Conservation (phyloP, 2,113 vertebrate genomes). For the Ascaphus truei region DNA sequence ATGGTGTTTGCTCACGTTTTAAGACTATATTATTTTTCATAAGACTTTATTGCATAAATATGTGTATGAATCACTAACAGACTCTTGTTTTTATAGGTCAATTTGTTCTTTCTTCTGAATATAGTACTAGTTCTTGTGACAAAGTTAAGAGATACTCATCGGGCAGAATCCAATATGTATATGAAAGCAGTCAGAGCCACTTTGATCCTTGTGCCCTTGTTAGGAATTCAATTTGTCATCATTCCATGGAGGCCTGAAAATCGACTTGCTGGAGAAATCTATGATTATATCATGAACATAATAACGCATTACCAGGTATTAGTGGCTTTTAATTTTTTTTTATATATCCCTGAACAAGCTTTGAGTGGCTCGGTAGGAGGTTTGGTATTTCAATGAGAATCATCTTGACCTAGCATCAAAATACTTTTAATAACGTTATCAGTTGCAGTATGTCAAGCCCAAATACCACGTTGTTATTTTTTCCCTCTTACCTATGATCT, state of each 20-base stretch:
- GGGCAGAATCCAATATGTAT: conserved; percentile 90
- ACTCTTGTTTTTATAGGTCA: conserved; percentile 69
- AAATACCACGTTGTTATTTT: too few relatives aligned
- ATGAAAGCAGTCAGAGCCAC: conserved; percentile 97
- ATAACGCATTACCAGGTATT: conserved; percentile 95
- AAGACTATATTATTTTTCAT: too few relatives aligned
- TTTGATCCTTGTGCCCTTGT: conserved; percentile 88
- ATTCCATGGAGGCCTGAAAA: conserved; percentile 94
- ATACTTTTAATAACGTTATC: too few relatives aligned
- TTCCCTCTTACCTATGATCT: too few relatives aligned
- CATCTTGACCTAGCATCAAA: too few relatives aligned
- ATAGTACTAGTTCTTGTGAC: conserved; percentile 92
- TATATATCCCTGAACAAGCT: too few relatives aligned
- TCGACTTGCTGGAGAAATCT: conserved; percentile 85
- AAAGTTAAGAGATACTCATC: conserved; percentile 85
- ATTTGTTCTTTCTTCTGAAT: conserved; percentile 94
- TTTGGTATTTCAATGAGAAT: too few relatives aligned
- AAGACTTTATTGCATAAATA: too few relatives aligned
- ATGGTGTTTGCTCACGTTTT: too few relatives aligned
- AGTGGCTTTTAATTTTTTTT: neutral
- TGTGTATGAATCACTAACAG: too few relatives aligned
- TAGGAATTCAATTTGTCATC: conserved; percentile 95
- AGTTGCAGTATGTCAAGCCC: too few relatives aligned
- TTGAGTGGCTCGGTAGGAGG: too few relatives aligned
- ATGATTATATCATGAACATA: conserved; percentile 94